These are phyloP conservation scores for Rhopilema esculentum DNA, from an alignment of 30 jellyfish, hydroid and myxozoan genomes.

Conservation along the genomic window DNA sequence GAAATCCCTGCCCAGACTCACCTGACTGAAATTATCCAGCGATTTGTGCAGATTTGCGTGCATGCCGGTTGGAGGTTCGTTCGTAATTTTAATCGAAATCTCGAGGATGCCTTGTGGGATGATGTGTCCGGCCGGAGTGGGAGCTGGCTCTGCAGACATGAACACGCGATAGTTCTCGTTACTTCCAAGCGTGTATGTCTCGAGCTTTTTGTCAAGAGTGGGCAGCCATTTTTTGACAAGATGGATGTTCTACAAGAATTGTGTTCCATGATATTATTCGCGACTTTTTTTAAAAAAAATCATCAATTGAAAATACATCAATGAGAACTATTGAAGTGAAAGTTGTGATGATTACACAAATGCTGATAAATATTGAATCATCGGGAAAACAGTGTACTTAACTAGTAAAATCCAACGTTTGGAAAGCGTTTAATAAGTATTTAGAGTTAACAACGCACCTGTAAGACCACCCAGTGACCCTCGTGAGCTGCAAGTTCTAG, in stretches of 20 bases:
- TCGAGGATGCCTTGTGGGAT: slow-evolving; percentile 99
- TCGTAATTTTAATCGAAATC: slow-evolving; percentile 94
- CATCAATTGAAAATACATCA: too few species aligned
- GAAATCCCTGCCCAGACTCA: background rate
- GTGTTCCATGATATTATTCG: too few species aligned
- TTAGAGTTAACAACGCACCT: slow-evolving; percentile 41
- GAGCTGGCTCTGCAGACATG: slow-evolving; percentile 99
- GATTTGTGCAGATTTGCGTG: slow-evolving; percentile 98
- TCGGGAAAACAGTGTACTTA: too few species aligned
- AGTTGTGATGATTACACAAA: background rate
- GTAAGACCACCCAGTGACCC: slow-evolving; percentile 99
- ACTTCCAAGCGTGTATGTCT: slow-evolving; percentile 89
- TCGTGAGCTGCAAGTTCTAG: slow-evolving; percentile 95
- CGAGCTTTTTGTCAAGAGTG: slow-evolving; percentile 93
- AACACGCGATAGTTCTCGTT: slow-evolving; percentile 84
- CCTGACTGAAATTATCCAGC: slow-evolving; percentile 98
- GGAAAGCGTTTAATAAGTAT: background rate
- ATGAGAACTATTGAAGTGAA: too few species aligned
- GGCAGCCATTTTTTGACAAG: slow-evolving; percentile 98
- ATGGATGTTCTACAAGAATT: slow-evolving; percentile 87
- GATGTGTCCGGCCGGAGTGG: slow-evolving; percentile 97
- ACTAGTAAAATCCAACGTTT: too few species aligned
- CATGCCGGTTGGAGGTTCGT: slow-evolving; percentile 99
- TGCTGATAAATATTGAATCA: too few species aligned
- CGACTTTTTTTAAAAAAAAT: too few species aligned